Base-by-base conservation (phyloP, 2,888 invertebrate genomes). In the Eilema sororculum region DNA sequence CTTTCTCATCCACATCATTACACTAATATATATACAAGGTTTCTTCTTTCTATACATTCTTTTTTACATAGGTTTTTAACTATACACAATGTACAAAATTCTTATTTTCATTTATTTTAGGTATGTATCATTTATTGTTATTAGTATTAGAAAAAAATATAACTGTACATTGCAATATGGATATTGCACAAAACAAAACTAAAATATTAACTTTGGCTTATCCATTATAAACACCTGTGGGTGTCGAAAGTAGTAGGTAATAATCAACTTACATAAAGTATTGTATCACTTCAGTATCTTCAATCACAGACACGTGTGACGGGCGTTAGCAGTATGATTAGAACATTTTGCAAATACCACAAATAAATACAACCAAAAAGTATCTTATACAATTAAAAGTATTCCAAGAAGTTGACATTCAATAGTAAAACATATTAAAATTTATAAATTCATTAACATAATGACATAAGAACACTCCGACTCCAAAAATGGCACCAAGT, bases 141-240 rank as follows among this genome's bases (percentile, higher is more conserved):
- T 75, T 85, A 85, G 83, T 88, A 80, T 73, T 77, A 83, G 81
- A 90, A 88, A 90, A 89, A 87, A 89, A 90, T 89, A 88, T 88
- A 89, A 91, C 93, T 93, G 91, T 94, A 95, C 94, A 95, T 91
- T 90, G 94, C 94, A 95, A 95, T 93, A 87, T 83, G 87, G 84
- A 89, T 94, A 95, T 94, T 95, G 95, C 95, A 95, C 95, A 91
- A 92, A 88, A 89, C 84, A 93, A 28, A 60, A 93, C 90, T 93
- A 93, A 92, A 90, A 92, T 87, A 92, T 90, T 93, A 94, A 92
- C 95, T 95, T 95, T 95, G 95, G 95, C 93, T 94, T 94, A 93
- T 91, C 91, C 89, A 92, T 93, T 91, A 92, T 81, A 88, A 92
- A 92, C 91, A 90, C 89, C 76, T 81, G 80, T 74, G 72, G 87